Percentiles rank a stretch among this genome's conserved stretches.
phyloP scores from a whole-genome alignment of 2,888 invertebrate species.

The Tipula lateralis region DNA sequence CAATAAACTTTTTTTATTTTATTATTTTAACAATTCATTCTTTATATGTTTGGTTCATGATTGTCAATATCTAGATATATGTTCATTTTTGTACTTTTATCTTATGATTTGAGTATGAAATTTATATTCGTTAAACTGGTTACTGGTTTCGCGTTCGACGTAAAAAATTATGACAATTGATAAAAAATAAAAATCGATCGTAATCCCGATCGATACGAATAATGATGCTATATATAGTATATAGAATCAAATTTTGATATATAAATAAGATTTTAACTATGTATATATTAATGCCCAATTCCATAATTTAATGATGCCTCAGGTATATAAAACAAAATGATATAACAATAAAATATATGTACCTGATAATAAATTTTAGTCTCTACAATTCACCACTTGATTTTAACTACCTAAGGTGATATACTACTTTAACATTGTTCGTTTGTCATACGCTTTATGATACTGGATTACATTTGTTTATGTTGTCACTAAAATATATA shows the following conservation, averaged over 20 bases:
- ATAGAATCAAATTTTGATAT: background rate
- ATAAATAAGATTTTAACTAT: background rate
- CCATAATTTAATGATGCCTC: background rate
- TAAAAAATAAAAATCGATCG: background rate
- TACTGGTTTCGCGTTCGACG: background rate
- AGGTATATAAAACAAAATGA: background rate
- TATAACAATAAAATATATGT: background rate
- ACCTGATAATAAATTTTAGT: background rate
- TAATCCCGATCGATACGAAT: background rate
- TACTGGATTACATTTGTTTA: background rate
- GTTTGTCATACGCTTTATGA: background rate
- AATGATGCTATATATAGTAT: background rate
- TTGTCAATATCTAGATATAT: background rate
- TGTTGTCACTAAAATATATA: background rate
- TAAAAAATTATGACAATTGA: background rate
- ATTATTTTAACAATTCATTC: background rate
- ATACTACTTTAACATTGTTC: background rate
- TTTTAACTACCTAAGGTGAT: background rate
- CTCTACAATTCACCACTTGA: background rate
- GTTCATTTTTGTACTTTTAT: background rate
- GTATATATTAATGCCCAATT: background rate
- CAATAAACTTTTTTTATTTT: background rate
- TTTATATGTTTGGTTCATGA: background rate
- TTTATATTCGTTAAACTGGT: background rate
- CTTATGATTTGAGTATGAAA: background rate